These are phyloP conservation scores for Sebastes goodei DNA, from an alignment of 2,797 vertebrate genomes.

Conservation along the genomic window DNA sequence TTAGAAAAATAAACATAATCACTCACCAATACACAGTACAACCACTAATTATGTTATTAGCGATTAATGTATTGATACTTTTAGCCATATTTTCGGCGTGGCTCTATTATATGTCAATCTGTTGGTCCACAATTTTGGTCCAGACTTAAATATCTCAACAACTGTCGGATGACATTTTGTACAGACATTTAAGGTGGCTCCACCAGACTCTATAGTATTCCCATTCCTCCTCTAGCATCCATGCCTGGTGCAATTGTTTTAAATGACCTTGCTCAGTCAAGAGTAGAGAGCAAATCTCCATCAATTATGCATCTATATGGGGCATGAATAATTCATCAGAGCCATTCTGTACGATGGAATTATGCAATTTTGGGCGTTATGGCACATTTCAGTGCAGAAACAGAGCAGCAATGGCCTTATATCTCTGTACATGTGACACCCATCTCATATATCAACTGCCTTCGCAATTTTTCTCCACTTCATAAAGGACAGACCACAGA, in stretches of 20 bases:
- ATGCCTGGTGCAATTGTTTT: constrained; percentile 21
- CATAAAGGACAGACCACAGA: not conserved
- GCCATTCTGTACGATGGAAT: constrained; percentile 31
- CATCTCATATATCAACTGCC: not conserved
- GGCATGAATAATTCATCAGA: constrained; percentile 43
- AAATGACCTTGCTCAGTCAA: constrained; percentile 36
- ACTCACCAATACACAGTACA: not conserved
- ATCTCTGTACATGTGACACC: not conserved
- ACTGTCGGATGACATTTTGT: not conserved
- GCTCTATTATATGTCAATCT: not conserved
- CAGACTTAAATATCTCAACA: not conserved
- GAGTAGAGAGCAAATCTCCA: constrained; percentile 32
- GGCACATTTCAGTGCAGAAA: constrained; percentile 25
- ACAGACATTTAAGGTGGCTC: not conserved
- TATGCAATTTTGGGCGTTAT: constrained; percentile 29
- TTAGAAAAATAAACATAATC: not conserved
- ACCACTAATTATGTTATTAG: not conserved
- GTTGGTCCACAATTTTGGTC: not conserved
- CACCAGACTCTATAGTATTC: not conserved
- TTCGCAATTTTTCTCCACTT: not conserved
- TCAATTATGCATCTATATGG: constrained; percentile 48
- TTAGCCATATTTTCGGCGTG: not conserved
- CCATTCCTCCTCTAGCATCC: not conserved
- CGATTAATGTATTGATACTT: not conserved
- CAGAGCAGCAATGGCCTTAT: not conserved